Base-by-base conservation (phyloP, 2,888 invertebrate species). In the Lasioglossum oenotherae region DNA sequence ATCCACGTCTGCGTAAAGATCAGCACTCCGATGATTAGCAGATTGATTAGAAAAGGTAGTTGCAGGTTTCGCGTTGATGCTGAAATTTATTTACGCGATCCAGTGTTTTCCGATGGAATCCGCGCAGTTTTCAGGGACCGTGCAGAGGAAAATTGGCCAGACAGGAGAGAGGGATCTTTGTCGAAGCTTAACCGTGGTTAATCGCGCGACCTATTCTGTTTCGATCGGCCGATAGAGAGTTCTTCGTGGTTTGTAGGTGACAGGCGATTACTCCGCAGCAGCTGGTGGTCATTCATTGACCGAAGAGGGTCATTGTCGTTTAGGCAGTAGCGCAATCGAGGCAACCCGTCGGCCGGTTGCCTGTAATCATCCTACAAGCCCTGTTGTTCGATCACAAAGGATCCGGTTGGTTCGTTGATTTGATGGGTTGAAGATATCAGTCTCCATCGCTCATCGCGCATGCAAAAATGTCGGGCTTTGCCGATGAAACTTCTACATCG, bases 221-320 rank as follows among this genome's bases (percentile, higher is more conserved):
- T 75, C 81, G 81, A 91, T 87, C 76, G 75, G 75, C 57, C 80
- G 74, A 72, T 76, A 74, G 85, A 85, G 83, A 88, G 82, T 90
- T 91, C 88, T 91, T 91, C 84, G 85, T 82, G 81, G 77, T 60
- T 88, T 89, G 89, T 84, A 81, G 87, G 81, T 90, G 91, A 89
- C 89, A 88, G 87, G 81, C 86, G 87, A 91, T 91, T 90, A 91
- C 88, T 90, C 87, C 83, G 81, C 80, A 38, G 73, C 85, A 75
- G 84, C 81, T 78, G 89, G 85, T 91, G 84, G 86, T 87, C 90
- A 87, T 89, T 91, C 87, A 89, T 91, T 83, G 90, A 82, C 86
- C 89, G 82, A 91, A 88, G 85, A 90, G 89, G 87, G 88, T 89
- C 87, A 91, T 91, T 91, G 87, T 88, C 89, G 88, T 89, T 90